A percentile compares a stretch with the other conserved stretches of the same genome.
Conservation (phyloP, 92 coral and sea anemone genomes). For the Bergia sp. region DNA sequence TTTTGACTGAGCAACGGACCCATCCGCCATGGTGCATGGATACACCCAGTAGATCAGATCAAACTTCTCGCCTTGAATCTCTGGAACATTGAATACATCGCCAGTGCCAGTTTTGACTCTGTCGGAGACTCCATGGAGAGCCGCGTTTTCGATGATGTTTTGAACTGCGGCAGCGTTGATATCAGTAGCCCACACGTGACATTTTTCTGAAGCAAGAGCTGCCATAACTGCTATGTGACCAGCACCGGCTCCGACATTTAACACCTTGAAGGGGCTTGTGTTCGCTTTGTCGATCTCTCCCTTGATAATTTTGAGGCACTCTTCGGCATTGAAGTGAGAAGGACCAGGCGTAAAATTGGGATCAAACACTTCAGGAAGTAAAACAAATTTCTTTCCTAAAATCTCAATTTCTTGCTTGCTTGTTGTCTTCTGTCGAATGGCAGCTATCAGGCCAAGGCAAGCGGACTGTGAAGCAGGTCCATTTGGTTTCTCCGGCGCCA, state of each 20-base stretch:
- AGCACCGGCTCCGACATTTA: constrained; percentile 66
- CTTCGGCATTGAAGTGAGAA: constrained; percentile 40
- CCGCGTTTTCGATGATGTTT: constrained; percentile 62
- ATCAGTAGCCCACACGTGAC: constrained; percentile 65
- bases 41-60: constrained; percentile 64
- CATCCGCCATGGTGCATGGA: constrained; percentile 47
- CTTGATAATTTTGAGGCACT: constrained; percentile 42
- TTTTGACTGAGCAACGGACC: constrained; percentile 33
- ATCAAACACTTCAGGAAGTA: constrained; percentile 66
- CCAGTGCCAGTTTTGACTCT: constrained; percentile 53
- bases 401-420: constrained; percentile 52
- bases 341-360: constrained; percentile 52
- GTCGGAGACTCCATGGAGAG: constrained; percentile 54
- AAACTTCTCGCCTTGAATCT: constrained; percentile 48
- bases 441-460: constrained; percentile 44
- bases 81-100: constrained; percentile 59
- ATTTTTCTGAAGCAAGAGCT: constrained; percentile 49
- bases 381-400: constrained; percentile 56
- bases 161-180: constrained; percentile 55
- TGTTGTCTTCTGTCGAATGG: constrained; percentile 49
- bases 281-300: constrained; percentile 36
- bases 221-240: constrained; percentile 57
- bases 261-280: constrained; percentile 39
- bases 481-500: constrained; percentile 30
- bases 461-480: constrained; percentile 37